phyloP scores from a whole-genome alignment of 2,888 invertebrate genomes.

The Cheilosia impressa region DNA sequence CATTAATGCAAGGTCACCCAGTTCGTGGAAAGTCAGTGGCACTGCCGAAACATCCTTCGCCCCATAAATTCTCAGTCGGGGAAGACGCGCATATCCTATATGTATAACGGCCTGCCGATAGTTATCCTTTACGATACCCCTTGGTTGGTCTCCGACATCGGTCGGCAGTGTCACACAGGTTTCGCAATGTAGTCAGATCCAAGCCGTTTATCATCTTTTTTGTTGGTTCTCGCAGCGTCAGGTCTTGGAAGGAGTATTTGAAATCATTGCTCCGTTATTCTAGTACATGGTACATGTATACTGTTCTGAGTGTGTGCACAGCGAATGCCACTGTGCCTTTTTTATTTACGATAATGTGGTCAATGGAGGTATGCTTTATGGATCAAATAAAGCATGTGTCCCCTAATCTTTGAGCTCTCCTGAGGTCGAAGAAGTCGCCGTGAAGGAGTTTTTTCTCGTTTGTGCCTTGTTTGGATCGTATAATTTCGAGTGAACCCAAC shows the following conservation, averaged over 20 bases:
- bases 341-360: constrained; percentile 72
- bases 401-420: constrained; percentile 59
- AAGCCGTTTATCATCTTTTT: constrained; percentile 68
- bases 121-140: constrained; percentile 10
- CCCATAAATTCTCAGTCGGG: constrained; percentile 58
- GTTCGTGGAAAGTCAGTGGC: constrained; percentile 6
- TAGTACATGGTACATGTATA: constrained; percentile 3
- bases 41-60: constrained; percentile 57
- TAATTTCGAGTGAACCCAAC: constrained; percentile 32
- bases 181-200: constrained; percentile 67
- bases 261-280: constrained; percentile 23
- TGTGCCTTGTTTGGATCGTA: constrained; percentile 40
- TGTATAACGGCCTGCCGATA: constrained; percentile 17
- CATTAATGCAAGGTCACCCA: constrained; percentile 65
- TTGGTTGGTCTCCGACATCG: constrained; percentile 53
- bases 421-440: constrained; percentile 31
- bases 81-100: constrained; percentile 23
- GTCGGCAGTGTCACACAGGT: constrained; percentile 59
- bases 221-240: constrained; percentile 10
- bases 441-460: constrained; percentile 27
- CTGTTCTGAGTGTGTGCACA: neutral
- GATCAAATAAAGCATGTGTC: constrained; percentile 64
- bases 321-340: constrained; percentile 36
- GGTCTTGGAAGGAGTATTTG: constrained; percentile 10
- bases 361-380: constrained; percentile 73